Evolutionary conservation across 23 tunicate species (phyloP).

Genomic region (Styela clava): DNA sequence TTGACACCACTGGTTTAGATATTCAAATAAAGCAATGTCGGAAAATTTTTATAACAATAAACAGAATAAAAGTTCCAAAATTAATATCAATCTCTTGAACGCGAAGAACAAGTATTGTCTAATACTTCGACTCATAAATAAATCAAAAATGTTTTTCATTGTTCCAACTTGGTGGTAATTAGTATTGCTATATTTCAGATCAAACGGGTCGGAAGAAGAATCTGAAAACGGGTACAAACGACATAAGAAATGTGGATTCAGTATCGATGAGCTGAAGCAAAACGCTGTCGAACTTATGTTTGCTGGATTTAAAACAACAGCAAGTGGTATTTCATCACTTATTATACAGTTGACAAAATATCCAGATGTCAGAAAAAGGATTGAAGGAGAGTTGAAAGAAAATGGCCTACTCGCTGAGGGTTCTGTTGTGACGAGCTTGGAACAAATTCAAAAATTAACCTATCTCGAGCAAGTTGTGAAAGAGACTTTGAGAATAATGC

Average conservation of each 20-base stretch:
- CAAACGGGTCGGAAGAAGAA: neutral
- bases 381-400: constrained; percentile 44
- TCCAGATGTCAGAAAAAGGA: constrained; percentile 41
- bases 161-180: too few species aligned
- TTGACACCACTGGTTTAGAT: too few species aligned
- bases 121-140: too few species aligned
- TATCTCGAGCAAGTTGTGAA: constrained; percentile 71
- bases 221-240: constrained; percentile 14
- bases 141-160: neutral
- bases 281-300: constrained; percentile 59
- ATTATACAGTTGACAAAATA: constrained; percentile 44
- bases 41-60: too few species aligned
- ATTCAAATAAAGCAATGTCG: too few species aligned
- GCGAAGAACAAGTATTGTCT: too few species aligned
- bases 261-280: constrained; percentile 30
- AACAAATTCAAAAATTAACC: constrained; percentile 37
- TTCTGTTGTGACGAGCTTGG: constrained; percentile 21
- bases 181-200: neutral
- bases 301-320: constrained; percentile 60
- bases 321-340: constrained; percentile 44
- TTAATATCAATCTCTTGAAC: neutral
- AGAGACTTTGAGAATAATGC: constrained; percentile 54
- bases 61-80: too few species aligned
- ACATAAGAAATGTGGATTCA: neutral
- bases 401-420: constrained; percentile 24